Base-by-base conservation (phyloP, 2,888 invertebrate genomes). In the Sympetrum striolatum region DNA sequence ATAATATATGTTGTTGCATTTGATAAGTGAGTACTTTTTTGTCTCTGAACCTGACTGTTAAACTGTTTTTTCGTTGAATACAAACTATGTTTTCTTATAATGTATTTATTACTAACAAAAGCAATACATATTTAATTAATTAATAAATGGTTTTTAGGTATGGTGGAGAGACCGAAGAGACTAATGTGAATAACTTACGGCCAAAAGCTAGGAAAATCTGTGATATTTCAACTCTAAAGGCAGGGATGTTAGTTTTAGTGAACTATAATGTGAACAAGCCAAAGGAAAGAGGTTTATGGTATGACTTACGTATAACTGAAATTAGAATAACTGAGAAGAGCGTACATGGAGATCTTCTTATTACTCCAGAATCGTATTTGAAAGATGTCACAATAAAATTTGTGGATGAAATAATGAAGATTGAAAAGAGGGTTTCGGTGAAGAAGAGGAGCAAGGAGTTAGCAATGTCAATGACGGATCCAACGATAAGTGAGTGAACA, bases 241-340 rank as follows among this genome's bases (percentile, higher is more conserved):
- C 94, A 10, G 96, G 96, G 0, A 95, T 96, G 92, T 95, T 93
- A 90, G 96, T 97, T 14, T 95, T 98, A 95, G 94, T 96, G 0
- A 98, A 97, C 93, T 95, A 97, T 92, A 97, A 97, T 93, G 94
- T 96, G 15, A 97, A 97, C 91, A 94, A 96, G 18, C 96, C 96
- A 0, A 93, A 94, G 37, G 95, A 95, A 92, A 94, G 95, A 92
- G 98, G 98, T 10, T 95, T 95, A 92, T 98, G 97, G 97, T 96
- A 94, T 92, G 94, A 94, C 15, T 82, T 82, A 15, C 12, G 18
- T 14, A 53, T 82, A 82, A n/a, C 2, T 2, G n/a, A 53, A 91
- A 93, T 93, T 90, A 91, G 93, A 15, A 92, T 94, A 25, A 93
- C 93, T 3, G 82, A 53, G 35, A 82, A 82, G 35, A 82, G 53